These are phyloP conservation scores for Siniperca obscura DNA, from an alignment of 2,797 vertebrate genomes.

Conservation along the genomic window DNA sequence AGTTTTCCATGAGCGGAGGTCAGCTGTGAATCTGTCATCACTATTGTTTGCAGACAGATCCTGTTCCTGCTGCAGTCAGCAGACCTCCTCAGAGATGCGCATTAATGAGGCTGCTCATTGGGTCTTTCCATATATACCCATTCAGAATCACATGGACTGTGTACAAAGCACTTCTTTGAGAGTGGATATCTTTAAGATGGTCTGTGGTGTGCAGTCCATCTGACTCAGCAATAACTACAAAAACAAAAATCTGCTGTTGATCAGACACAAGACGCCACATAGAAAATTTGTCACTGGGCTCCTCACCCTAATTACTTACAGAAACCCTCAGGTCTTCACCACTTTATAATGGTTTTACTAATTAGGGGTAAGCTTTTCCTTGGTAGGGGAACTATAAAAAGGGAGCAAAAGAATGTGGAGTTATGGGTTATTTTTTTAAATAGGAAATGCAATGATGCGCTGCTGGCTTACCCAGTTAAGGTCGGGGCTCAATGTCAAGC, in stretches of 20 bases:
- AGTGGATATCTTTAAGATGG: conserved; percentile 54
- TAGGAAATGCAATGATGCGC: conserved; percentile 60
- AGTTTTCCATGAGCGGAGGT: conserved; percentile 44
- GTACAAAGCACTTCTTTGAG: conserved; percentile 62
- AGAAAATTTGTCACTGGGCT: conserved; percentile 42
- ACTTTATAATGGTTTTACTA: conserved; percentile 51
- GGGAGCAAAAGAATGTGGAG: conserved; percentile 50
- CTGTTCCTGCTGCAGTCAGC: conserved; percentile 69
- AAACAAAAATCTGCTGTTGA: conserved; percentile 71
- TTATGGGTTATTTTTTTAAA: conserved; percentile 60
- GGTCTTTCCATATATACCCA: conserved; percentile 42
- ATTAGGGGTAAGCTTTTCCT: conserved; percentile 52
- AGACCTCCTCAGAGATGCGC: conserved; percentile 66
- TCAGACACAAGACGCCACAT: conserved; percentile 65
- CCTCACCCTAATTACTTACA: conserved; percentile 67
- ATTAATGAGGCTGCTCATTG: conserved; percentile 51
- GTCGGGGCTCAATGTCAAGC: conserved; percentile 29
- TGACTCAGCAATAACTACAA: conserved; percentile 67
- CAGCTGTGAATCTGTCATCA: conserved; percentile 69
- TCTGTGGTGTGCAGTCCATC: conserved; percentile 62
- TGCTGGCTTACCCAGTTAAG: conserved; percentile 24
- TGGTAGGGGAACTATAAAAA: conserved; percentile 47
- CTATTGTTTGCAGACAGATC: conserved; percentile 60
- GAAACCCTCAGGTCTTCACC: conserved; percentile 49
- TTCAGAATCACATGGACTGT: conserved; percentile 52